Conservation (phyloP, 2,888 invertebrate species). For the Synanthedon andrenaeformis region DNA sequence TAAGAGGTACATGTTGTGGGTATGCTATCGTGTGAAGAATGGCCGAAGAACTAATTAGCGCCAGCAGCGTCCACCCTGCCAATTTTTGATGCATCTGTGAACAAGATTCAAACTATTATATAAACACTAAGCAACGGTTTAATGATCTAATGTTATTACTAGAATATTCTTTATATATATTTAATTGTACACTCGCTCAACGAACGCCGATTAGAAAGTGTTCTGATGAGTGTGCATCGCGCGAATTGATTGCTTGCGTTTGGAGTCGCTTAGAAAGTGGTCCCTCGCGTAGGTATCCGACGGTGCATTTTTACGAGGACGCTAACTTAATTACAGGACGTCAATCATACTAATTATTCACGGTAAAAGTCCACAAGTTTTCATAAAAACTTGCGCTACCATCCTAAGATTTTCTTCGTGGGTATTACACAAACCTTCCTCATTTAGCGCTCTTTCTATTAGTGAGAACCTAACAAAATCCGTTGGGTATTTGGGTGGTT, state of each 20-base stretch:
- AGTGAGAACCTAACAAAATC: too few relatives aligned
- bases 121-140: not conserved
- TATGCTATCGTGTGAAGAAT: conserved; percentile 77
- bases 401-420: too few relatives aligned
- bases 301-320: conserved; percentile 48
- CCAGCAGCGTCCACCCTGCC: conserved; percentile 77
- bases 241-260: conserved; percentile 58
- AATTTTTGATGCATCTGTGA: conserved; percentile 71
- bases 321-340: conserved; percentile 46
- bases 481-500: too few relatives aligned
- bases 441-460: too few relatives aligned
- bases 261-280: conserved; percentile 61
- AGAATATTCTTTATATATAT: conserved; percentile 14
- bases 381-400: too few relatives aligned
- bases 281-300: conserved; percentile 21
- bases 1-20: conserved; percentile 59
- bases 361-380: not conserved
- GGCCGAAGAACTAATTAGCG: conserved; percentile 75
- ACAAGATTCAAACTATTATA: conserved; percentile 9
- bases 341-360: conserved; percentile 19
- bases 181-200: conserved; percentile 38
- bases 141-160: not conserved
- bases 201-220: conserved; percentile 58
- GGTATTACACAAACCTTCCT: too few relatives aligned
- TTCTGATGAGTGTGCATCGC: conserved; percentile 62